phyloP scores from a whole-genome alignment of 2,113 vertebrate genomes.

The Haplochromis vanheusdeni region DNA sequence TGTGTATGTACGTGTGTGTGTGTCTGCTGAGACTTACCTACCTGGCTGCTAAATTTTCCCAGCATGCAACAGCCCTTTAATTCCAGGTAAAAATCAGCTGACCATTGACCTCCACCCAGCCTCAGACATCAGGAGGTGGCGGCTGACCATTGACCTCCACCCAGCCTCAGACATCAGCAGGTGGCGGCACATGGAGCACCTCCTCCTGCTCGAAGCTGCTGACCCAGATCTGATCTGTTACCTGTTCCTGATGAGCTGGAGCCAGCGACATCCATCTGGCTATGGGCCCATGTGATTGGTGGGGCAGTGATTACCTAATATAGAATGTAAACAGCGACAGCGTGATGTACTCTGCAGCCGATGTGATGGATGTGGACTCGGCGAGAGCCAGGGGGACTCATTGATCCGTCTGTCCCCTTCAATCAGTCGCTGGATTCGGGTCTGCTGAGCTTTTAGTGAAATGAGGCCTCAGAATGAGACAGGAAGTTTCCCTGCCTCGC shows the following conservation, averaged over 20 bases:
- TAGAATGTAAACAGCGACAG: conserved; percentile 23
- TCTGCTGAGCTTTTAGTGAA: conserved; percentile 26
- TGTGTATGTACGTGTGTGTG: not conserved
- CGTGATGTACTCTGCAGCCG: not conserved
- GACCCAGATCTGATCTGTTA: not conserved
- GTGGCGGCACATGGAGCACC: not conserved
- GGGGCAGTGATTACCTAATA: conserved; percentile 17
- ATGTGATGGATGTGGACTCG: conserved; percentile 7
- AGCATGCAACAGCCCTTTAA: not conserved
- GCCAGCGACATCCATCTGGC: not conserved
- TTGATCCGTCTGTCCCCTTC: conserved; percentile 7
- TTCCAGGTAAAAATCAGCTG: not conserved
- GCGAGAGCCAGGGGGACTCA: not conserved
- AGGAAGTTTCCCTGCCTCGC: not conserved
- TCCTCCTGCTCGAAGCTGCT: not conserved
- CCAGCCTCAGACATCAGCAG: not conserved
- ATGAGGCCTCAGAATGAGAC: not conserved
- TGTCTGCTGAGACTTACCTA: not conserved
- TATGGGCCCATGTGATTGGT: not conserved
- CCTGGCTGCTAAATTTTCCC: not conserved
- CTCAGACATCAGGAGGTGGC: not conserved
- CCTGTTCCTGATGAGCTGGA: not conserved
- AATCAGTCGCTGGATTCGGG: not conserved
- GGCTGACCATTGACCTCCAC: not conserved
- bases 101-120: not conserved